phyloP scores from a whole-genome alignment of 1,140 invertebrate genomes.

The Luehdorfia chinensis region DNA sequence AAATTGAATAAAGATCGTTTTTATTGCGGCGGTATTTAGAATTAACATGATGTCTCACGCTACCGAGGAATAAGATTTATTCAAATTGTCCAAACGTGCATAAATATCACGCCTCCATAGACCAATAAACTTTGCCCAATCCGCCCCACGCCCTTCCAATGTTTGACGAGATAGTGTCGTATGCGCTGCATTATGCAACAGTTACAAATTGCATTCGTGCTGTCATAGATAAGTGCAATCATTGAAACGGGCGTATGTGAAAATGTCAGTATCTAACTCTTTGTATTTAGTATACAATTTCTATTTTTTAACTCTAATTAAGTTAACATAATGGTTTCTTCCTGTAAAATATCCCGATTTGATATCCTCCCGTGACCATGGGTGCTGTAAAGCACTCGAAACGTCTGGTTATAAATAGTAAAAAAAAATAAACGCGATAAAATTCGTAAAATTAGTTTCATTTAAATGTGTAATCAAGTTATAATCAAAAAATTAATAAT shows the following conservation, averaged over 20 bases:
- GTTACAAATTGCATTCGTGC: constrained; percentile 17
- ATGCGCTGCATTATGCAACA: constrained; percentile 14
- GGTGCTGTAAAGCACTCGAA: no score
- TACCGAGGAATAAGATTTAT: background rate
- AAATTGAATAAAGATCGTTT: no score
- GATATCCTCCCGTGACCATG: no score
- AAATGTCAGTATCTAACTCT: constrained; percentile 3
- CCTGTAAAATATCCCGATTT: no score
- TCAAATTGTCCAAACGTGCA: constrained; percentile 10
- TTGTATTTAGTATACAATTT: background rate
- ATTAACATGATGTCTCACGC: no score
- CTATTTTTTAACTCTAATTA: background rate
- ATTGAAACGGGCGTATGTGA: constrained; percentile 5
- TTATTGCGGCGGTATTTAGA: no score
- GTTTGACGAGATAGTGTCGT: constrained; percentile 7
- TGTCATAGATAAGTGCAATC: constrained; percentile 15
- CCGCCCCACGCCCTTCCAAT: constrained; percentile 3
- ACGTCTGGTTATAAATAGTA: no score
- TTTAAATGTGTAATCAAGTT: no score
- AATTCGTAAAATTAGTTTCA: no score
- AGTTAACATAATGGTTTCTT: no score
- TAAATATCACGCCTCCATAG: background rate
- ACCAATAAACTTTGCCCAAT: constrained; percentile 1
- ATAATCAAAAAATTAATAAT: no score
- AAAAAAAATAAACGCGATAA: no score